A percentile compares a stretch with the other conserved stretches of the same genome.
phyloP scores from a whole-genome alignment of 2,113 vertebrate species.

The Hassar affinis region DNA sequence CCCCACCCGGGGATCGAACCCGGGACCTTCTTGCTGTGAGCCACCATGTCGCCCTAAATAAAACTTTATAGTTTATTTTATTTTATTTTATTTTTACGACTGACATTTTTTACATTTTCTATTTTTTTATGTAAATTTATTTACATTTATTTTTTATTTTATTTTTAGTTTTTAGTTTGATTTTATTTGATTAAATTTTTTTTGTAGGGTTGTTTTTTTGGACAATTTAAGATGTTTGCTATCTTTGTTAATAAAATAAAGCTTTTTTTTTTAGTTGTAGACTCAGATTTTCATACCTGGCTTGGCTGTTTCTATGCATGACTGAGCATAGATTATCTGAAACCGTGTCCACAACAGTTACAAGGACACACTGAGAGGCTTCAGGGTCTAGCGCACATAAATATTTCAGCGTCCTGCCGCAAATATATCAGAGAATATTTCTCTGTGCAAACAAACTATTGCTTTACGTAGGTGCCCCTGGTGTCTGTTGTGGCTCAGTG shows the following conservation, averaged over 20 bases:
- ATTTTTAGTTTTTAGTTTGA: not conserved
- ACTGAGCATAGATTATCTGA: not conserved
- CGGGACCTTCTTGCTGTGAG: too few species aligned
- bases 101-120: too few species aligned
- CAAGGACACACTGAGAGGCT: not conserved
- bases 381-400: conserved; percentile 16
- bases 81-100: too few species aligned
- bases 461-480: conserved; percentile 23
- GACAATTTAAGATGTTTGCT: not conserved
- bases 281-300: not conserved
- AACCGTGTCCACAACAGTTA: conserved; percentile 25
- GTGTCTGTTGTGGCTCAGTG: conserved; percentile 26
- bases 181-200: not conserved
- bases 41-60: too few species aligned
- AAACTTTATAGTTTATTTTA: too few species aligned
- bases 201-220: not conserved
- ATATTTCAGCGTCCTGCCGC: conserved; percentile 19
- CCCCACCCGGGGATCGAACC: too few species aligned
- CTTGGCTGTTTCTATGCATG: not conserved
- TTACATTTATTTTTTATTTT: too few species aligned
- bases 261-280: not conserved
- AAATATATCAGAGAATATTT: conserved; percentile 30
- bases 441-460: conserved; percentile 12
- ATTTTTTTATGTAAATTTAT: too few species aligned
- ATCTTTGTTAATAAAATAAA: not conserved